These are phyloP conservation scores for Galleria mellonella DNA, from an alignment of 1,140 invertebrate species.

Conservation along the genomic window DNA sequence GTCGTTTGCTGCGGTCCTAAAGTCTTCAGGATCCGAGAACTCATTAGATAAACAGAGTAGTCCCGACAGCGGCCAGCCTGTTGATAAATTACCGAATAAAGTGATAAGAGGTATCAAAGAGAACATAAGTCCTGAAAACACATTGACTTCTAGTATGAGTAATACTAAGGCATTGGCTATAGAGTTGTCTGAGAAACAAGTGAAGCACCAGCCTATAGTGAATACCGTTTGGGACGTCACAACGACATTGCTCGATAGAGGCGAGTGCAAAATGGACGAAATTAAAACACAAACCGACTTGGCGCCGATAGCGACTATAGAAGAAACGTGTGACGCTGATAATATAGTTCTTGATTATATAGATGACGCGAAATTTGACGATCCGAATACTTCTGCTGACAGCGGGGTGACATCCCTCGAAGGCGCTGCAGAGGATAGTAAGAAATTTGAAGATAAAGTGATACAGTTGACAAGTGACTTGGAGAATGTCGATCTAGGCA, in stretches of 20 bases:
- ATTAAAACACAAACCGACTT: constrained; percentile 32
- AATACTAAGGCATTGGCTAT: constrained; percentile 51
- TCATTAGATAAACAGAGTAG: constrained; percentile 51
- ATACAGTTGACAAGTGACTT: constrained; percentile 8
- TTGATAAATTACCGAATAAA: constrained; percentile 65
- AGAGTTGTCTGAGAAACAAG: constrained; percentile 46
- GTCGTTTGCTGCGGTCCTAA: constrained; percentile 56
- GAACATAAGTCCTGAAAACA: constrained; percentile 70
- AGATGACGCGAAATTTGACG: constrained; percentile 48
- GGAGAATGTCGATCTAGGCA: constrained; percentile 44
- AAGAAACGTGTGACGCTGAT: constrained; percentile 52
- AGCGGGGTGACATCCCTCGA: constrained; percentile 18
- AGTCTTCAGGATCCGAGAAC: constrained; percentile 50
- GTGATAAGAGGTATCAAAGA: constrained; percentile 68
- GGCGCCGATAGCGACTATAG: constrained; percentile 59
- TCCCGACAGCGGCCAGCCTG: constrained; percentile 49
- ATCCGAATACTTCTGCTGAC: constrained; percentile 13
- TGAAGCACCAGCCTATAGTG: constrained; percentile 30
- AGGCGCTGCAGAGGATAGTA: constrained; percentile 9
- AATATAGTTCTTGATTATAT: constrained; percentile 44
- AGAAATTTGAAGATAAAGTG: constrained; percentile 14
- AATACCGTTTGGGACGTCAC: constrained; percentile 31
- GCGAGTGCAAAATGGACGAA: constrained; percentile 32
- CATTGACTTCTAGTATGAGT: constrained; percentile 58
- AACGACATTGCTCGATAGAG: constrained; percentile 22